These are phyloP conservation scores for Muscicapa adusta DNA, from an alignment of 2,113 vertebrate genomes.

Conservation along the genomic window DNA sequence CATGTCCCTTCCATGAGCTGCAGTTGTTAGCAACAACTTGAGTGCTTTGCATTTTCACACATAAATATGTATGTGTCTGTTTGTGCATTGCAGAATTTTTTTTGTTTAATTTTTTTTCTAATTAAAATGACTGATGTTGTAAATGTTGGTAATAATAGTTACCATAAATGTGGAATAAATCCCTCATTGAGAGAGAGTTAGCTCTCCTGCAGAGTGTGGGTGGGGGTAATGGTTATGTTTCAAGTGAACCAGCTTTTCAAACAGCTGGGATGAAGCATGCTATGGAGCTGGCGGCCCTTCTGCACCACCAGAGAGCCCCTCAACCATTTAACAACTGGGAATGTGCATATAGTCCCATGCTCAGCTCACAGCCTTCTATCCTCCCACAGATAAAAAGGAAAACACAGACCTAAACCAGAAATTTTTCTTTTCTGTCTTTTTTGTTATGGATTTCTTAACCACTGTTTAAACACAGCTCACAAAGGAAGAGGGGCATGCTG, in stretches of 20 bases:
- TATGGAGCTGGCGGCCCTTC: neutral
- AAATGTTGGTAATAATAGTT: conserved; percentile 59
- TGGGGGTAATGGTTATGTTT: conserved; percentile 23
- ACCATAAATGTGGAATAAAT: conserved; percentile 65
- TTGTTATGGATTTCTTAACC: neutral
- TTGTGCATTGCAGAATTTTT: neutral
- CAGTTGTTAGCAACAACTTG: conserved; percentile 38
- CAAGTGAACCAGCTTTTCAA: conserved; percentile 23
- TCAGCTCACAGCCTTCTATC: neutral
- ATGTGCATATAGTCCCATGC: neutral
- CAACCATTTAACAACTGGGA: neutral
- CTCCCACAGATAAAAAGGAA: neutral
- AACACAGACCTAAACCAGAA: neutral
- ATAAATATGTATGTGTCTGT: neutral
- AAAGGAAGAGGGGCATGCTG: neutral
- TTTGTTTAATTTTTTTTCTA: neutral
- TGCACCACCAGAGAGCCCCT: neutral
- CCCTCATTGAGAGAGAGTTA: neutral
- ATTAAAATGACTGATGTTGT: conserved; percentile 34
- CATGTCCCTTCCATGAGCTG: conserved; percentile 35
- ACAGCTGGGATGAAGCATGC: neutral
- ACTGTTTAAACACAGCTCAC: neutral
- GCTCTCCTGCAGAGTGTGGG: conserved; percentile 19
- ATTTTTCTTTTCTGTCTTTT: neutral
- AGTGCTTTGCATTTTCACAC: conserved; percentile 46